Base-by-base conservation (phyloP, 2,113 vertebrate genomes). In the Lampris incognitus region DNA sequence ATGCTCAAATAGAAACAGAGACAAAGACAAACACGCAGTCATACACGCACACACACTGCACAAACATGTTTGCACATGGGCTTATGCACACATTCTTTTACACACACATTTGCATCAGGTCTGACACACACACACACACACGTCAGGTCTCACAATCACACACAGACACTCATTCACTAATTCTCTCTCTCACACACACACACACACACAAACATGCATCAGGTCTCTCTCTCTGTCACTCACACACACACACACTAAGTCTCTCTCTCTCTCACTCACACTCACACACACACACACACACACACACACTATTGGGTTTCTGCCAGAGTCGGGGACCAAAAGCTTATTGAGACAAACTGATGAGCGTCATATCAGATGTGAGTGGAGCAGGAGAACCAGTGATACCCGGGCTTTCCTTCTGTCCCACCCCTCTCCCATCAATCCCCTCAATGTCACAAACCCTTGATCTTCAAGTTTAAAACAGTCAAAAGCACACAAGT, bases 221-320 rank as follows among this genome's bases (percentile, higher is more conserved):
- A 46, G 24, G 24, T 24, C 24, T 24, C 24, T 24, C 24, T 24
- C 24, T 24, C 24, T 24, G 24, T 24, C 24, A 9, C 3, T 41
- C 37, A 55, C n/a, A 6, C 39, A 37, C 37, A 37, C 37, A 68
- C 5, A 3, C 13, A 58, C 6, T 0, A 24, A 0, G 24, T 24
- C 24, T 24, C 24, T 24, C 24, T 24, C 24, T 24, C 24, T 24
- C 24, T 24, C 24, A n/a, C n/a, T n/a, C n/a, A 57, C 55, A 57
- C 55, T 37, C 55, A 57, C n/a, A 36, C n/a, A 57, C 55, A 36
- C n/a, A 1, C 69, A 9, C 60, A 70, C 65, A 48, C 66, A 46
- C 8, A 44, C 11, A 54, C 9, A 52, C 13, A n/a, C 44, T 39
- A 67, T 4, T 44, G 38, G 11, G 49, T 38, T 41, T 57, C 49